Percentiles rank a stretch among this genome's conserved stretches.
These are phyloP conservation scores for Actinia tenebrosa DNA, from an alignment of 64 coral and sea anemone species.

Conservation along the genomic window DNA sequence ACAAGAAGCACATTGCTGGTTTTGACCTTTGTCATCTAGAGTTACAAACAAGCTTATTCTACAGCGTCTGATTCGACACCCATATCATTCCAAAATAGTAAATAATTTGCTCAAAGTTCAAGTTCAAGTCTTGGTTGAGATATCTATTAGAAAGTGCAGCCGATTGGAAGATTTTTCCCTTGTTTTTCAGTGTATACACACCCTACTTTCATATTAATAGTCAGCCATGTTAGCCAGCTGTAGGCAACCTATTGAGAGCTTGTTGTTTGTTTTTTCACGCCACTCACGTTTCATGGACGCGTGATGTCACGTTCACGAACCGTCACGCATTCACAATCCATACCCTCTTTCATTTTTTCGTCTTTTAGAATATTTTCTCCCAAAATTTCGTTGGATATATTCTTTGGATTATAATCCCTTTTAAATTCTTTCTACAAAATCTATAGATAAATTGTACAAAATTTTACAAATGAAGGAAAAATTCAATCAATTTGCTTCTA, in stretches of 20 bases:
- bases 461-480: no score
- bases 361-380: no score
- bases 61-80: neutral
- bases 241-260: neutral
- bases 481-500: no score
- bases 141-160: neutral
- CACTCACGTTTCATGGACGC: neutral
- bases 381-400: no score
- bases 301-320: neutral
- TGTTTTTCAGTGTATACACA: neutral
- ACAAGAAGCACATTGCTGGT: neutral
- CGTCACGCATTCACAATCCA: neutral
- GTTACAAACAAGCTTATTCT: neutral
- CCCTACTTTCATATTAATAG: neutral
- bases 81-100: neutral
- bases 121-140: neutral
- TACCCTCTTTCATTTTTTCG: neutral
- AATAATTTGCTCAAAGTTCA: neutral
- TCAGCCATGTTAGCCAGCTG: slow-evolving; percentile 1
- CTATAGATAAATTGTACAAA: no score
- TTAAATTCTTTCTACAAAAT: no score
- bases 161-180: neutral
- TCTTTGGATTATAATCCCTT: no score
- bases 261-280: neutral
- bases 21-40: neutral